Evolutionary conservation across 2,888 invertebrate genomes (phyloP), one percentile per base, ranked within the genome.

Genomic region (Plusia festucae): DNA sequence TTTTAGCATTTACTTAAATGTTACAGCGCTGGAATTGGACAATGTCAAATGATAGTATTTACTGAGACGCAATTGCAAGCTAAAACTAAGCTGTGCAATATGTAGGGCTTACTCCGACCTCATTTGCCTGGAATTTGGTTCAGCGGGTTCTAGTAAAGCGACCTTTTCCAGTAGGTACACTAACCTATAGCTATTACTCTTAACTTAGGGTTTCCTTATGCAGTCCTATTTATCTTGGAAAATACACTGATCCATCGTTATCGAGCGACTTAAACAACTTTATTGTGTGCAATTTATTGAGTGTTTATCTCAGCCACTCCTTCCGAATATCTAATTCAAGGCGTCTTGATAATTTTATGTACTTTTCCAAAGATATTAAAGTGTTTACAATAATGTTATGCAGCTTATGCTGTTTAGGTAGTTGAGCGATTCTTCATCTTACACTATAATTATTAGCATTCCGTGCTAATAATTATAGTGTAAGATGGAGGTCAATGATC

Each of bases 271-370:
- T 60, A 61, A 68, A 18, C n/a, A 51, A 76, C 44, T 59, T 46
- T 46, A 32, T 65, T 62, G 27, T 61, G 61, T 66, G 67, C 60
- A 76, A 72, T 77, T 67, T 67, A 73, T 77, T 59, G 49, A 34
- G 30, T 61, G 73, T 60, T 73, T 77, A 77, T 73, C 78, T 49
- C 16, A 27, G 59, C 46, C 73, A 68, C 68, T 57, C 78, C 73
- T 73, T 72, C 15, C 55, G 55, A 77, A 61, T 73, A 55, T 55
- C 64, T 65, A 40, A 60, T 53, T 60, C 55, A 66, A 65, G 57
- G 27, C 53, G 20, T 8, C n/a, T 46, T 51, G 73, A 76, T 73
- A 66, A 61, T 44, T n/a, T 34, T 52, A 9, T 9, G 65, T 65
- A 65, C 22, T 75, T 76, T 72, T 70, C 54, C 76, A 46, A 54